These are phyloP conservation scores for Mercenaria mercenaria DNA, from an alignment of 1,140 invertebrate genomes.

Conservation along the genomic window DNA sequence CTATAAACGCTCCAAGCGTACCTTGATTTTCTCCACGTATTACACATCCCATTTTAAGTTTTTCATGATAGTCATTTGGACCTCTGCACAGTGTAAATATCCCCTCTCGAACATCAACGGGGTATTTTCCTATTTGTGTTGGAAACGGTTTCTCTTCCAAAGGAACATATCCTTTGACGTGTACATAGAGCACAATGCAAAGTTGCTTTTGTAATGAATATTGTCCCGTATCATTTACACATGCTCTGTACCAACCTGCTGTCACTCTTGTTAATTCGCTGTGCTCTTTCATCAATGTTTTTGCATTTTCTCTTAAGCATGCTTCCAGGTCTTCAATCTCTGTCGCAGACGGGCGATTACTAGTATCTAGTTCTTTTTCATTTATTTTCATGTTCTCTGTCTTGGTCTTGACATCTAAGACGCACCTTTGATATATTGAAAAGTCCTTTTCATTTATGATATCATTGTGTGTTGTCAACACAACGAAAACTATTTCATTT, in stretches of 20 bases:
- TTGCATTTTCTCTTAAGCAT: neutral
- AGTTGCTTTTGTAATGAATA: neutral
- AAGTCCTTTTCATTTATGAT: neutral
- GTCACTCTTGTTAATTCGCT: neutral
- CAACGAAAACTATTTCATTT: neutral
- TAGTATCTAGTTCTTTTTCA: neutral
- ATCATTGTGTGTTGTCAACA: neutral
- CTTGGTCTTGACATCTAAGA: neutral
- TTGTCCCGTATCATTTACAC: neutral
- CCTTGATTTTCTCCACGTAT: neutral
- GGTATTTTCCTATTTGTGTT: neutral
- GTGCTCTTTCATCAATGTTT: neutral
- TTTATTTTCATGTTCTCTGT: neutral
- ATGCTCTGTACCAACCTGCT: neutral
- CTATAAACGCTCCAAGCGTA: constrained; percentile 3
- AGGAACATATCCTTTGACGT: constrained; percentile 16
- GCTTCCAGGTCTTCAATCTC: neutral
- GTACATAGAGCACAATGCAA: constrained; percentile 3
- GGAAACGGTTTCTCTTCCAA: neutral
- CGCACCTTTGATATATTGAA: neutral
- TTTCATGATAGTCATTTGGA: neutral
- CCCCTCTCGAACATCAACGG: neutral
- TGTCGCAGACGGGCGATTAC: neutral
- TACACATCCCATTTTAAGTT: neutral
- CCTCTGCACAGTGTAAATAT: neutral